A percentile compares a stretch with the other conserved stretches of the same genome.
phyloP scores from a whole-genome alignment of 2,888 invertebrate genomes.

The Exocentrus adspersus region DNA sequence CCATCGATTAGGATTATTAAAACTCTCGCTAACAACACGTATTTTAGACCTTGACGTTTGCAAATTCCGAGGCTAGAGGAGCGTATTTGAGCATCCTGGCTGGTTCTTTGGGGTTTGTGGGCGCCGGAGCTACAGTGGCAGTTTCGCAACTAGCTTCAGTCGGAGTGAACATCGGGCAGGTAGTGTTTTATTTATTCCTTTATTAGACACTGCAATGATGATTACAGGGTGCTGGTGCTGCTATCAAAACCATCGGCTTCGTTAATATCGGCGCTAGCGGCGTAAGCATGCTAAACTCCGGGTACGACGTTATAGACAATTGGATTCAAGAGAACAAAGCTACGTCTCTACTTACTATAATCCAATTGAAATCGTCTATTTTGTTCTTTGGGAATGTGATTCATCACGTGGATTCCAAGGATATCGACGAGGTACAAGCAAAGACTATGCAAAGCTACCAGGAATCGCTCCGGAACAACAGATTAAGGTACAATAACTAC shows the following conservation, averaged over 20 bases:
- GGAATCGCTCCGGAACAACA: slow-evolving; percentile 66
- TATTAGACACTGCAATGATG: neutral
- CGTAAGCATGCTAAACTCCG: slow-evolving; percentile 51
- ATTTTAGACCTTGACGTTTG: slow-evolving; percentile 59
- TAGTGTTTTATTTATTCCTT: slow-evolving; percentile 23
- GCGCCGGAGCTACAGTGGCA: slow-evolving; percentile 66
- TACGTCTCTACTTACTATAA: slow-evolving; percentile 62
- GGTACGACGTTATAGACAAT: slow-evolving; percentile 52
- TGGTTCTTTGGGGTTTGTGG: slow-evolving; percentile 67
- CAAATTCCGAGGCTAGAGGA: slow-evolving; percentile 68
- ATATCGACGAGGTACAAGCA: slow-evolving; percentile 66
- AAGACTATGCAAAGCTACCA: slow-evolving; percentile 66
- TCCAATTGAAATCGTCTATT: slow-evolving; percentile 55
- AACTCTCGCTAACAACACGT: neutral
- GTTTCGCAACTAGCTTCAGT: slow-evolving; percentile 65
- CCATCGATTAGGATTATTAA: neutral
- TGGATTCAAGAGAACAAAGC: slow-evolving; percentile 50
- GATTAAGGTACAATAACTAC: slow-evolving; percentile 34
- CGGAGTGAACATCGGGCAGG: slow-evolving; percentile 52
- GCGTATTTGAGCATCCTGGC: slow-evolving; percentile 71
- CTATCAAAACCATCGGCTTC: slow-evolving; percentile 50
- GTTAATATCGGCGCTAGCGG: slow-evolving; percentile 55
- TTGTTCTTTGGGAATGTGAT: slow-evolving; percentile 57
- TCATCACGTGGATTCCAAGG: slow-evolving; percentile 46
- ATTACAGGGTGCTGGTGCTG: slow-evolving; percentile 41